Evolutionary conservation across 2,113 vertebrate genomes (phyloP), one percentile per base, ranked within the genome.

Genomic region (Psettodes erumei): DNA sequence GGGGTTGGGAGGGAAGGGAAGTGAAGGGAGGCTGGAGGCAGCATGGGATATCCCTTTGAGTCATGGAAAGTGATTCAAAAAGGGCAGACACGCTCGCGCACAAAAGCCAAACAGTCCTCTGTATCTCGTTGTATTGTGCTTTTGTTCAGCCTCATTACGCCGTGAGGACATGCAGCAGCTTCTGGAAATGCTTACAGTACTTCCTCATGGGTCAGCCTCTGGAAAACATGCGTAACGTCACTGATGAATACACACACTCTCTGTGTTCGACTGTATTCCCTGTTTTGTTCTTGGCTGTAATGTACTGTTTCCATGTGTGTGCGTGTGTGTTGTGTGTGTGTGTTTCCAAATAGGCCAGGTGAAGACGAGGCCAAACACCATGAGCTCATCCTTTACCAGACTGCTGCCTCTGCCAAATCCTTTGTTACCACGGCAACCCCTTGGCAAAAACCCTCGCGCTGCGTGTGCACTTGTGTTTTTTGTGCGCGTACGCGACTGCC

Each of bases 41-140:
- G 82, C 10, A 75, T 86, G 89, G 91, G 89, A 87, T 83, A 88
- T 88, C 88, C 91, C 85, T 84, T 61, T 89, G 89, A 89, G 79
- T 92, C 89, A 92, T 90, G 89, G 89, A 92, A 88, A 86, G 53
- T 3, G 71, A 72, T 82, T 77, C 84, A 86, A 68, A 86, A 68
- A 82, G 53, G 82, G 58, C 79, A 80, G 65, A 78, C 70, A 38
- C n/a, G 77, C 53, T 74, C 56, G 51, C 25, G 55, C 61, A 80
- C 73, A 9, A n/a, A n/a, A n/a, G 51, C 60, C 74, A 71, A 59
- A 64, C 68, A 64, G 73, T 43, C 33, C 37, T 82, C 32, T 76
- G 85, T 79, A 68, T 70, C 48, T 82, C 61, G 70, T 21, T 74
- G 83, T 79, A 47, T 77, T 84, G 73, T 86, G 45, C 47, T 5